Evolutionary conservation across 1,140 invertebrate genomes (phyloP), one percentile per base, ranked within the genome.

Genomic region (Planococcus citri): DNA sequence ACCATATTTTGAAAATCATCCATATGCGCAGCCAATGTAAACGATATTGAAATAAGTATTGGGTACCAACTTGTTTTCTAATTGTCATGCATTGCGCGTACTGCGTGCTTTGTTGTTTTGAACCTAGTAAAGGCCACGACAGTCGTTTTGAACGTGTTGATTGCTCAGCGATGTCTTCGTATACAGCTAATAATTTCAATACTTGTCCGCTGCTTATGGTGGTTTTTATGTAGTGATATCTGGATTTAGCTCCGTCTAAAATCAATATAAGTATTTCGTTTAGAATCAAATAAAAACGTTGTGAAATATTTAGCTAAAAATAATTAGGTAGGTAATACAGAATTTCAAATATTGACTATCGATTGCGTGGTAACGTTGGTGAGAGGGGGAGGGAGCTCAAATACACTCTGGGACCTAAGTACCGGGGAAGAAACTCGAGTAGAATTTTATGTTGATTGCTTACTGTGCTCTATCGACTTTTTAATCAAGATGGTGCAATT

Each of bases 141-240:
- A 73, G 51, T 38, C 73, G 33, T 60, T 74, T 74, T 27, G 70
- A 72, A 20, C 71, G 38, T 12, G 72, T 73, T 8, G 72, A 73
- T 27, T 74, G 72, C 24, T 79, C 78, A 33, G 78, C 76, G n/a
- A 78, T 78, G 72, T 81, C 80, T 67, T 82, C 79, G 71, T 81
- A 81, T 8, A 82, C 79, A 17, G 81, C 81, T 29, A 81, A 74
- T 68, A 82, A 75, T 38, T 79, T 78, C 10, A 81, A 71, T 41
- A 81, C 77, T 70, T 81, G 79, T 2, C 80, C 80, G 8, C 79
- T 78, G 69, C 77, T 75, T 33, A 82, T 78, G 14, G 76, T 80
- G 4, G 79, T 80, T 72, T 81, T 81, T 24, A 78, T 79, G 64
- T 81, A 82, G 68, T 81, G 80, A 57, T 75, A 72, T 27, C 73